These are phyloP conservation scores for Chloroclysta siterata DNA, from an alignment of 2,888 invertebrate genomes.

Conservation along the genomic window DNA sequence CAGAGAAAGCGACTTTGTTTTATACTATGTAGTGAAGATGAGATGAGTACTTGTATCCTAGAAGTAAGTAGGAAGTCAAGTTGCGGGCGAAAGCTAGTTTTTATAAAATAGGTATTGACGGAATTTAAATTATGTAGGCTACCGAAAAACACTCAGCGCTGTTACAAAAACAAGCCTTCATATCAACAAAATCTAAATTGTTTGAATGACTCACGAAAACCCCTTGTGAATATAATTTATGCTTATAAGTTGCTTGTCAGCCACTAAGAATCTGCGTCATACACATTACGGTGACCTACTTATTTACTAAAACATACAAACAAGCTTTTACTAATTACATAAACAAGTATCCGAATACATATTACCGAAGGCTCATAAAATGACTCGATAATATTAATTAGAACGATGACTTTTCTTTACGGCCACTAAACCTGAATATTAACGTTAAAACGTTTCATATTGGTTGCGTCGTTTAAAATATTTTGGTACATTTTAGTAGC, in stretches of 20 bases:
- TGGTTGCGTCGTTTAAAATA: slow-evolving; percentile 54
- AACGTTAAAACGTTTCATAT: slow-evolving; percentile 56
- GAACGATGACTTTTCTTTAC: slow-evolving; percentile 34
- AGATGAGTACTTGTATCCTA: no score
- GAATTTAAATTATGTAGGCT: neutral
- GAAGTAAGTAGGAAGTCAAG: no score
- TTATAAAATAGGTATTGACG: no score
- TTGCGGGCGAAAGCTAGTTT: no score
- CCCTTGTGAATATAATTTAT: slow-evolving; percentile 6
- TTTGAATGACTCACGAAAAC: slow-evolving; percentile 4
- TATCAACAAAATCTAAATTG: slow-evolving; percentile 12
- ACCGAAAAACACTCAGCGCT: neutral
- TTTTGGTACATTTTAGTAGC: slow-evolving; percentile 62
- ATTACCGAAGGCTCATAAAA: slow-evolving; percentile 40
- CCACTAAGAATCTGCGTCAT: slow-evolving; percentile 14
- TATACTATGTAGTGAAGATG: no score
- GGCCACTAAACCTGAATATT: slow-evolving; percentile 61
- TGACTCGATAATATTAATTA: slow-evolving; percentile 40
- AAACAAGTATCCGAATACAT: slow-evolving; percentile 41
- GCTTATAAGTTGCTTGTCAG: slow-evolving; percentile 10
- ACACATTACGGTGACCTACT: slow-evolving; percentile 36
- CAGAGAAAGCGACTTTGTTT: no score
- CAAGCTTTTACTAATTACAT: slow-evolving; percentile 42
- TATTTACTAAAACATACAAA: slow-evolving; percentile 42
- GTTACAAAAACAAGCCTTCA: slow-evolving; percentile 1